Evolutionary conservation across 2,797 vertebrate species (phyloP), one percentile per base, ranked within the genome.

Genomic region (Rhinichthys osculus): DNA sequence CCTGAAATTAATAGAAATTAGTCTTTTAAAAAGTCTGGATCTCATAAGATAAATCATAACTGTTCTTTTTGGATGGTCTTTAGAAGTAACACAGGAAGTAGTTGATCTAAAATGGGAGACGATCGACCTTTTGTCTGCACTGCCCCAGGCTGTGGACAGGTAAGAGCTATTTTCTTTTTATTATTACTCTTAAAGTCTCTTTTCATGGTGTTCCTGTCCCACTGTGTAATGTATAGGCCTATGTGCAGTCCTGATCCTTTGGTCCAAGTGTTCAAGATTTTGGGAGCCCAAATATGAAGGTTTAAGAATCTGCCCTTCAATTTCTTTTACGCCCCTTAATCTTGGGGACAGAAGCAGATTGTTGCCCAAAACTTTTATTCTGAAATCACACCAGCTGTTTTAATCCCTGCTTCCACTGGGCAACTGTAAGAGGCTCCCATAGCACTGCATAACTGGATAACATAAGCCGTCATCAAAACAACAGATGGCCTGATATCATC

Each of bases 131-230:
- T 99, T 94, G 98, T 98, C 93, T 99, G 98, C 95, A 94, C 92
- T 90, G 98, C 98, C 89, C 97, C 94, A 0, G 98, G 98, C 92
- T 99, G 98, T 90, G 98, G 98, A 93, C 98, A 99, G 98, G 98
- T 99, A 96, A 87, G 94, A 57, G 67, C 57, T 71, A 3, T 42
- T 82, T 59, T 59, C 3, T 59, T 40, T 50, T 19, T 9, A 82
- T 57, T 40, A 2, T 42, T 42, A 14, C 4, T 69, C 16, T 64
- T 69, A 69, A 70, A 38, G 13, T 78, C 9, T 21, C 8, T 38
- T 57, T 70, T 57, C n/a, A 7, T 38, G 8, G 4, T 33, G 1
- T 47, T 59, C 33, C 16, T 47, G 2, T 78, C 7, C 21, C 16
- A 23, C 30, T 50, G 10, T 69, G 17, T 79, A 52, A 33, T 19